Evolutionary conservation across 2,797 vertebrate species (phyloP), one percentile per base, ranked within the genome.

Genomic region (Melanotaenia maccullochi): DNA sequence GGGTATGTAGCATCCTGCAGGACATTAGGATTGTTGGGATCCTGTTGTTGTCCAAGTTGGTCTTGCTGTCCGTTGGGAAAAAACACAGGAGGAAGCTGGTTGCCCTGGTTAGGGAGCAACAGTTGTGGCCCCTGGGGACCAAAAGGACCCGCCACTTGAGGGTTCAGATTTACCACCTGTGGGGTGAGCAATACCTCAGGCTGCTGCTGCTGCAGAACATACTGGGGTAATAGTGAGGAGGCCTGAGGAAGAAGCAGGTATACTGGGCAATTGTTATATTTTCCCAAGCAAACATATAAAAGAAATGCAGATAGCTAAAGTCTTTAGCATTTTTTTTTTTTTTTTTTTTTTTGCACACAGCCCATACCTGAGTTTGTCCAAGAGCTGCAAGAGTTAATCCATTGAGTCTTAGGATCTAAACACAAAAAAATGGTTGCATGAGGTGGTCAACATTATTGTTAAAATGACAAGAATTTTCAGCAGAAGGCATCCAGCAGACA

Each of bases 101-200:
- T 91, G 6, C 87, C 91, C 78, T 93, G 91, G 32, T 62, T 74
- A 2, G 93, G 92, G 42, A 92, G 0, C 58, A 93, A 30, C 52
- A 93, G 16, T 65, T 91, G 90, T 20, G 92, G 87, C 2, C 78
- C 85, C 82, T 92, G 92, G 18, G 90, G 89, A n/a, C 79, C 68
- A 3, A 91, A 93, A 25, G 91, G 92, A 22, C 83, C 68, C 0
- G 77, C 20, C 22, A 92, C 0, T 58, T 93, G 92, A 11, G 93
- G 92, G 78, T 93, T 93, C 3, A 93, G 52, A 85, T 92, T 92
- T 35, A 93, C 54, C 78, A 94, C 0, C 81, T 91, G 92, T 30
- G 92, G 88, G 47, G 85, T 90, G 70, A 92, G 65, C 24, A 90
- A 65, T 61, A 94, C 63, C 1, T 93, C 92, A 0, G 92, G 90